These are phyloP conservation scores for Neotragus moschatus DNA, from an alignment of 2,113 vertebrate species.

Conservation along the genomic window DNA sequence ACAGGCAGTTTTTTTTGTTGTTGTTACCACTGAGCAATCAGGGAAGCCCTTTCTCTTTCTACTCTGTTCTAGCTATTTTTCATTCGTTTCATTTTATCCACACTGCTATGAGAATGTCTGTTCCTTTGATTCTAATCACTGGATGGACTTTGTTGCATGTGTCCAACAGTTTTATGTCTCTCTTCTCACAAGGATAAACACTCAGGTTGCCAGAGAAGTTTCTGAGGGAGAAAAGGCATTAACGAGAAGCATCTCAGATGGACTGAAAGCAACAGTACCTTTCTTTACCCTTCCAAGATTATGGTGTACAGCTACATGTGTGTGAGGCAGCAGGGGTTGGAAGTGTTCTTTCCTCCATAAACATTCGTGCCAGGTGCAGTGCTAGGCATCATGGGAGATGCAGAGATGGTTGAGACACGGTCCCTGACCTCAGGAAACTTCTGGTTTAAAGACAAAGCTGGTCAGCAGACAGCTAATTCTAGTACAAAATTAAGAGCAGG, in stretches of 20 bases:
- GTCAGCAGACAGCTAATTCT: not conserved
- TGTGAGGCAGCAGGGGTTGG: not conserved
- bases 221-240: not conserved
- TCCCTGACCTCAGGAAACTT: not conserved
- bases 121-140: not conserved
- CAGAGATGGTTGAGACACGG: not conserved
- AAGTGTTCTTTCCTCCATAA: not conserved
- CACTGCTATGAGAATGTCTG: not conserved
- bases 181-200: not conserved
- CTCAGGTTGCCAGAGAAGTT: not conserved
- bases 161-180: not conserved
- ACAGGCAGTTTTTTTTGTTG: not conserved
- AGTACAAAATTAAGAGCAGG: not conserved
- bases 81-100: not conserved
- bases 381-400: not conserved
- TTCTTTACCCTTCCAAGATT: not conserved
- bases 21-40: not conserved
- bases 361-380: not conserved
- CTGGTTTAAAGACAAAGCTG: not conserved
- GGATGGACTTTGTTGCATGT: not conserved
- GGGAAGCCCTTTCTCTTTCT: not conserved
- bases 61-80: not conserved
- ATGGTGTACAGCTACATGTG: not conserved
- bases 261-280: not conserved
- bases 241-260: not conserved